Evolutionary conservation across 2,113 vertebrate species (phyloP), one percentile per base, ranked within the genome.

Genomic region (Equus quagga): DNA sequence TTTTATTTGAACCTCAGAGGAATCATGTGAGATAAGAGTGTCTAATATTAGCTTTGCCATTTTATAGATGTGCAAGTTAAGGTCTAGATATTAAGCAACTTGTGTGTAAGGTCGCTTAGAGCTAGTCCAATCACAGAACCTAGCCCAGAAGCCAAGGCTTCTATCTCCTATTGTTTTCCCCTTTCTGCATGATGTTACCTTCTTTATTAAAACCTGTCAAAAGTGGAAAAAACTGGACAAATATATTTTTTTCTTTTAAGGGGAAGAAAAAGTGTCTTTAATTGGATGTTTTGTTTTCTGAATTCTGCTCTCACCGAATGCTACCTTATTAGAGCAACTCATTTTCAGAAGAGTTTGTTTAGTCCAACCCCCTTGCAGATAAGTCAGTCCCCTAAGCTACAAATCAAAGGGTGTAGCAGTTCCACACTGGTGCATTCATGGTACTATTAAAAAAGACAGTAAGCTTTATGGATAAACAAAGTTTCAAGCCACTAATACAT

Each of bases 381-480:
- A 58, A 92, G 49, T 79, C 72, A 84, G 33, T 78, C 85, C 93
- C 33, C 31, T 81, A 80, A 72, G 11, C 36, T 84, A 65, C 54
- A 95, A 89, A 83, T 73, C 69, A 93, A 89, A 92, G 44, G 79
- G 13, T 5, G 24, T 2, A 83, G 62, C 6, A 87, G 44, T 89
- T 86, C 41, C 41, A 94, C 15, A 95, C 31, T 69, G 36, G 54
- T 76, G 64, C 36, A 94, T 96, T 98, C 72, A 87, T 67, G 54
- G 64, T 67, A 54, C 14, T 14, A 72, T 0, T 23, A 0, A 6
- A 78, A 17, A 67, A 46, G 49, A 62, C 73, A 73, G 4, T 80
- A 78, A 84, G 92, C 44, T 98, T 97, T 93, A 36, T n/a, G 95
- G 89, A 98, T 96, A 96, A 97, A 96, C 9, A 91, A 28, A 95